Base-by-base conservation (phyloP, 1,140 invertebrate genomes). In the Diachasmimorpha longicaudata region DNA sequence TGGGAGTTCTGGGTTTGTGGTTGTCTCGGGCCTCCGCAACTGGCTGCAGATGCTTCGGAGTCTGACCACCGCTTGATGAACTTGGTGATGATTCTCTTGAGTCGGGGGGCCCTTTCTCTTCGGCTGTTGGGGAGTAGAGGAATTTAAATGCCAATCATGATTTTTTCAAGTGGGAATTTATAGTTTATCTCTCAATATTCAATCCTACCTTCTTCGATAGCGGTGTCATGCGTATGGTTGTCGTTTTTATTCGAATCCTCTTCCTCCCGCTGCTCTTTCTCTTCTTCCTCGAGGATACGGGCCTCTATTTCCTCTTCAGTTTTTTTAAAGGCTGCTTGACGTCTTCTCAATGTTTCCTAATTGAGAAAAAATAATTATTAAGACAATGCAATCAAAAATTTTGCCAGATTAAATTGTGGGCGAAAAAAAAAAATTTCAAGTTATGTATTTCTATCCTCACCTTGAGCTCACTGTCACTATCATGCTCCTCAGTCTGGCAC, bases 231-330 rank as follows among this genome's bases (percentile, higher is more conserved):
- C 78, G 79, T 86, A 87, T 87, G 84, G 87, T 87, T 88, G 81
- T 88, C 85, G 79, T 86, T 82, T 44, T 81, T 81, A 58, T 79
- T 72, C 37, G 81, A 73, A 21, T 85, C 81, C 48, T 84, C 79
- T 36, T 80, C 77, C 14, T 81, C 77, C 9, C 68, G 69, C 31
- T 63, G 52, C 46, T 89, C 88, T 19, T 81, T 82, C 74, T 89
- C 88, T 55, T 90, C 88, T 55, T 90, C 90, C 74, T 87, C 84
- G 1, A 89, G 88, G 0, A 91, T 75, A 4, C 85, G 84, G 14
- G 88, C 89, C 67, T 90, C 89, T 19, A 91, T 91, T 77, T 91
- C 90, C 66, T 90, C 87, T 77, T 91, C 90, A 0, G 89, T 91
- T 72, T 88, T 89, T 44, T 87, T 87, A 77, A 91, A 91, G n/a